phyloP scores from a whole-genome alignment of 1,140 invertebrate species.

The Drosophila watanabei region DNA sequence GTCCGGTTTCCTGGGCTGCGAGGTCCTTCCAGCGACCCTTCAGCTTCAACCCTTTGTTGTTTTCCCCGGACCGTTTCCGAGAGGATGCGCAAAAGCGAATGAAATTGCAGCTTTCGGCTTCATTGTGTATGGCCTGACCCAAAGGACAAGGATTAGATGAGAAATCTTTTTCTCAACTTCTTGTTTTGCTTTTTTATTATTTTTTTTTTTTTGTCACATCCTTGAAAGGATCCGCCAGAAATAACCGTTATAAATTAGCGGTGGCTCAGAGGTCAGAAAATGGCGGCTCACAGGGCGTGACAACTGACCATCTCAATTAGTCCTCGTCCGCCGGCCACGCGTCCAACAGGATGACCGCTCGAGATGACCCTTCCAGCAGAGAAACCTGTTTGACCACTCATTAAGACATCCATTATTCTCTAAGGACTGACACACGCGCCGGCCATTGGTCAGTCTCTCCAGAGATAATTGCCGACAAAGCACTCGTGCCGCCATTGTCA shows the following conservation, averaged over 20 bases:
- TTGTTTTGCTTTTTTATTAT: slow-evolving; percentile 9
- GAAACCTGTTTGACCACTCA: slow-evolving; percentile 68
- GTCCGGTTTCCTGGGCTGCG: slow-evolving; percentile 69
- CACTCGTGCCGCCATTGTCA: slow-evolving; percentile 35
- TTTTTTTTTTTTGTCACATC: slow-evolving; percentile 15
- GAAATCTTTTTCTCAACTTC: slow-evolving; percentile 63
- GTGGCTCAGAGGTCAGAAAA: neutral
- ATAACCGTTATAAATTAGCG: slow-evolving; percentile 72
- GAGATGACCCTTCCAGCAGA: slow-evolving; percentile 37
- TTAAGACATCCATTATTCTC: slow-evolving; percentile 45
- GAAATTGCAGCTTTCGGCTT: slow-evolving; percentile 74
- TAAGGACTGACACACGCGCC: slow-evolving; percentile 41
- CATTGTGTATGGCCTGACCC: slow-evolving; percentile 43
- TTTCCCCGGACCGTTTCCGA: slow-evolving; percentile 21
- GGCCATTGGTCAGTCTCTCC: slow-evolving; percentile 68
- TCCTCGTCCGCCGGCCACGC: slow-evolving; percentile 49
- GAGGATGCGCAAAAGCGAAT: slow-evolving; percentile 74
- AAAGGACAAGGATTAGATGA: slow-evolving; percentile 54
- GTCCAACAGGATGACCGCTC: slow-evolving; percentile 39
- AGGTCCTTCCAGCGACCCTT: slow-evolving; percentile 62
- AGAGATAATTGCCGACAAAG: slow-evolving; percentile 53
- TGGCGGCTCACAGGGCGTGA: slow-evolving; percentile 10
- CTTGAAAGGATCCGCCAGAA: slow-evolving; percentile 27
- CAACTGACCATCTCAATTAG: slow-evolving; percentile 58
- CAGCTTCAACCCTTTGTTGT: slow-evolving; percentile 75